A percentile compares a stretch with the other conserved stretches of the same genome.
Conservation (phyloP, 1,140 invertebrate species). For the Diorhabda carinulata region DNA sequence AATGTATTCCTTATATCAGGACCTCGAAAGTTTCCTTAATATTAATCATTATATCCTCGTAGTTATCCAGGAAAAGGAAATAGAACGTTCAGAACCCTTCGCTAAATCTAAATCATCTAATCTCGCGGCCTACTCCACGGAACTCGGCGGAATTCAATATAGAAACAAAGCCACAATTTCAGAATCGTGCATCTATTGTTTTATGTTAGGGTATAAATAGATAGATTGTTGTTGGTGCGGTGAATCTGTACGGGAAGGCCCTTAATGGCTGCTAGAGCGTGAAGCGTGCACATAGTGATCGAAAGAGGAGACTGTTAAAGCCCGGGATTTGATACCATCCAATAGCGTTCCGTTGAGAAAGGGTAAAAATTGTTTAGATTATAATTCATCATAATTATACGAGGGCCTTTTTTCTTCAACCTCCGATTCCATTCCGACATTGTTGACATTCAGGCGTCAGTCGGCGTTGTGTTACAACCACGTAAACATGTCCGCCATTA, state of each 20-base stretch:
- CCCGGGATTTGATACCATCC: slow-evolving; percentile 3
- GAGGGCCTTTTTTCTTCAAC: too few relatives aligned
- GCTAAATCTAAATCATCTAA: slow-evolving; percentile 16
- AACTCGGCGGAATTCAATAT: slow-evolving; percentile 10
- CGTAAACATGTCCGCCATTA: too few relatives aligned
- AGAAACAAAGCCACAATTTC: slow-evolving; percentile 18
- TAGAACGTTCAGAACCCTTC: neutral
- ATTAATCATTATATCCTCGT: too few relatives aligned
- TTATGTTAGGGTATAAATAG: slow-evolving; percentile 1
- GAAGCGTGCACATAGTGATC: slow-evolving; percentile 1
- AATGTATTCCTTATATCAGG: too few relatives aligned
- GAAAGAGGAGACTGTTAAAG: neutral
- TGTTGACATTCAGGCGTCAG: too few relatives aligned
- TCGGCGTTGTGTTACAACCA: too few relatives aligned
- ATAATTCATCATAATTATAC: too few relatives aligned
- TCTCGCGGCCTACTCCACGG: slow-evolving; percentile 8
- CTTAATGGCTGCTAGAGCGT: neutral
- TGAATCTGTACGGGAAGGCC: neutral
- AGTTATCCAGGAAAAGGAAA: too few relatives aligned
- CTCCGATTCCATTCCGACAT: too few relatives aligned
- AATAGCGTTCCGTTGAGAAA: neutral
- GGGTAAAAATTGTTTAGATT: neutral
- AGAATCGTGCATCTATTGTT: slow-evolving; percentile 19
- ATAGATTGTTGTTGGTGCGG: neutral
- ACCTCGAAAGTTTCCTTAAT: too few relatives aligned